Evolutionary conservation across 2,113 vertebrate species (phyloP).

Genomic region (Tylochromis polylepis): DNA sequence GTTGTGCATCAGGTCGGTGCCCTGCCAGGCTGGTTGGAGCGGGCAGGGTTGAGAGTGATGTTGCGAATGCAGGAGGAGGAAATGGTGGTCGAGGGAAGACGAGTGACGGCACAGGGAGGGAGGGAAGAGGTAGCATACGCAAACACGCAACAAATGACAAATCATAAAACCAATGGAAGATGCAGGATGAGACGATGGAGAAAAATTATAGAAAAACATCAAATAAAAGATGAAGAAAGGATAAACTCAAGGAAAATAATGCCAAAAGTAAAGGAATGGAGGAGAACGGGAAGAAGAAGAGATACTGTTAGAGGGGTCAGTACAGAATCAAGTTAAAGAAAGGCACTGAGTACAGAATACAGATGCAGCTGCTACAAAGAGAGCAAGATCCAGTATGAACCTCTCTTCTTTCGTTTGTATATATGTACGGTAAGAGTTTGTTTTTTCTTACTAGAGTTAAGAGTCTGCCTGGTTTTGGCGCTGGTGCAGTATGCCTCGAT

Average conservation of each 20-base stretch:
- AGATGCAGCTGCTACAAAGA: background rate
- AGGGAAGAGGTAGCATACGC: background rate
- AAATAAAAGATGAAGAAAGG: background rate
- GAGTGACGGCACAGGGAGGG: slow-evolving; percentile 66
- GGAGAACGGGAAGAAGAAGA: slow-evolving; percentile 67
- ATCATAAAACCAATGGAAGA: slow-evolving; percentile 32
- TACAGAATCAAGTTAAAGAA: slow-evolving; percentile 60
- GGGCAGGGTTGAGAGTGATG: slow-evolving; percentile 49
- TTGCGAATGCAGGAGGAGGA: slow-evolving; percentile 7
- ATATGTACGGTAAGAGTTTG: background rate
- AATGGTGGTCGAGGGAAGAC: background rate
- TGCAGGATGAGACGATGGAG: background rate
- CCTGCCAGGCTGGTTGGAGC: slow-evolving; percentile 93
- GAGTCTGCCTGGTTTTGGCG: slow-evolving; percentile 97
- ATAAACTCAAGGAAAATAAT: slow-evolving; percentile 23
- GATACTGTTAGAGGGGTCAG: slow-evolving; percentile 66
- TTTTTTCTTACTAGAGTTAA: slow-evolving; percentile 94
- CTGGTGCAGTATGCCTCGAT: slow-evolving; percentile 99
- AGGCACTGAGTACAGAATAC: slow-evolving; percentile 6
- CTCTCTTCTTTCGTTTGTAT: background rate
- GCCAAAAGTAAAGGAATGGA: slow-evolving; percentile 53
- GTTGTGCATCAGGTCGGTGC: slow-evolving; percentile 99
- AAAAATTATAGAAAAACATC: background rate
- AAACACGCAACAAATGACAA: slow-evolving; percentile 37
- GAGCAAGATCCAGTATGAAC: background rate